A percentile compares a stretch with the other conserved stretches of the same genome.
phyloP scores from a whole-genome alignment of 2,888 invertebrate genomes.

The Galerucella nymphaeae region DNA sequence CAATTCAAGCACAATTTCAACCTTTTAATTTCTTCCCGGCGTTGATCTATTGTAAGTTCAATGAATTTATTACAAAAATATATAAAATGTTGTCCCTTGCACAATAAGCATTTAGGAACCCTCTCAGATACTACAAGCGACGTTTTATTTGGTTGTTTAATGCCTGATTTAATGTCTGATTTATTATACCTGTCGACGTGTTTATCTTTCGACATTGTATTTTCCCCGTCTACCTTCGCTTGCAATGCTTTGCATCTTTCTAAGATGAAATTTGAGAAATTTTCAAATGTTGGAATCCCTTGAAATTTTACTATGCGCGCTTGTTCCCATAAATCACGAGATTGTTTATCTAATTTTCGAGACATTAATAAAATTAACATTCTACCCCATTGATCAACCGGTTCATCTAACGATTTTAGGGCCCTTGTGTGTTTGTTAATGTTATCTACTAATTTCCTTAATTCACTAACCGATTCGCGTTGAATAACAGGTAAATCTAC shows the following conservation, averaged over 20 bases:
- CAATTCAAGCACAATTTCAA: constrained; percentile 8
- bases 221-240: background rate
- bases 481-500: constrained; percentile 10
- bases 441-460: constrained; percentile 6
- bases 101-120: background rate
- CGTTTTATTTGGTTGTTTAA: too few relatives aligned
- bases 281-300: background rate
- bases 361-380: constrained; percentile 9
- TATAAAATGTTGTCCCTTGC: constrained; percentile 11
- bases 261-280: background rate
- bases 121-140: too few relatives aligned
- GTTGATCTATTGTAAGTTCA: background rate
- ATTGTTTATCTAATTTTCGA: background rate
- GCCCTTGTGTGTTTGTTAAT: constrained; percentile 6
- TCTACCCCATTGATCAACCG: constrained; percentile 11
- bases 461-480: background rate
- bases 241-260: constrained; percentile 3
- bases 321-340: constrained; percentile 1
- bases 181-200: background rate
- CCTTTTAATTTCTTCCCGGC: constrained; percentile 10
- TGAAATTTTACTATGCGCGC: background rate
- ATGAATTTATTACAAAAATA: background rate
- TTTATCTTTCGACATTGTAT: background rate
- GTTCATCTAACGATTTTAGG: constrained; percentile 11
- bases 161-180: background rate